Evolutionary conservation across 1,140 invertebrate species (phyloP).

Genomic region (Orius insidiosus): DNA sequence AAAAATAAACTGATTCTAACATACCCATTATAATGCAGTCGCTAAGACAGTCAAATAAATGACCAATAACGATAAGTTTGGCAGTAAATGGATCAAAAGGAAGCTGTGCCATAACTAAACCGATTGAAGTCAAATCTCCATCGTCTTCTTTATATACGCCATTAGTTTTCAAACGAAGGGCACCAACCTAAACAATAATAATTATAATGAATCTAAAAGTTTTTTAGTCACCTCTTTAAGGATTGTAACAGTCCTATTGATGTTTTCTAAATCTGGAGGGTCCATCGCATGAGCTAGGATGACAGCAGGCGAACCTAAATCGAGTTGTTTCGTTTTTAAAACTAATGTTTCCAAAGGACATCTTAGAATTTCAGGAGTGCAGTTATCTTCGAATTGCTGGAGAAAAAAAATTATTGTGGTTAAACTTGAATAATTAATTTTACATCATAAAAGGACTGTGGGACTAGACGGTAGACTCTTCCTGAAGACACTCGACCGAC

Average conservation of each 20-base stretch:
- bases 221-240: slow-evolving; percentile 81
- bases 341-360: slow-evolving; percentile 69
- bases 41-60: slow-evolving; percentile 68
- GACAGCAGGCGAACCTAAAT: slow-evolving; percentile 66
- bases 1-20: too few species aligned
- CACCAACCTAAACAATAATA: slow-evolving; percentile 45
- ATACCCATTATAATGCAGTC: slow-evolving; percentile 76
- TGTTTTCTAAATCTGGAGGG: slow-evolving; percentile 68
- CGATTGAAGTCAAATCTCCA: slow-evolving; percentile 81
- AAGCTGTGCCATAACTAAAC: slow-evolving; percentile 59
- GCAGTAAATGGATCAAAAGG: slow-evolving; percentile 67
- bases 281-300: slow-evolving; percentile 70
- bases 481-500: slow-evolving; percentile 74
- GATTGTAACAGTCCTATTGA: slow-evolving; percentile 58
- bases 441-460: slow-evolving; percentile 50
- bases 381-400: slow-evolving; percentile 35
- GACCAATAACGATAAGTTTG: slow-evolving; percentile 74
- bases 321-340: slow-evolving; percentile 67
- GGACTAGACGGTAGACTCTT: slow-evolving; percentile 70
- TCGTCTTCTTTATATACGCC: slow-evolving; percentile 41
- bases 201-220: too few species aligned
- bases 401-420: too few species aligned
- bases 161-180: slow-evolving; percentile 38
- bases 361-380: slow-evolving; percentile 54
- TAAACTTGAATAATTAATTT: too few species aligned